Evolutionary conservation across 2,113 vertebrate genomes (phyloP).

Genomic region (Artemisiospiza belli): DNA sequence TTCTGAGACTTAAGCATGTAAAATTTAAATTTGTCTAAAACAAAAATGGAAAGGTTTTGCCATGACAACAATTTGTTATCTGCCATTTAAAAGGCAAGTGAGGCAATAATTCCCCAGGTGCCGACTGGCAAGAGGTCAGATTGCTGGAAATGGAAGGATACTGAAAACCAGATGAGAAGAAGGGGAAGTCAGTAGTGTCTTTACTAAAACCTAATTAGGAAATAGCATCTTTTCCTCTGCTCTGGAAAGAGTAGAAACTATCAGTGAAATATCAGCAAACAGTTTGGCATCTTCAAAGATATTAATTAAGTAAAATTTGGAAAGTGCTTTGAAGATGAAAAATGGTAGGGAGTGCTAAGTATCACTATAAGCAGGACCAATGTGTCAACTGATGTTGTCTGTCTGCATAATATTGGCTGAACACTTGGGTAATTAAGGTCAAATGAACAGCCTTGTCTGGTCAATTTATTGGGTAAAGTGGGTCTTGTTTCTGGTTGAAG

Average conservation of each 20-base stretch:
- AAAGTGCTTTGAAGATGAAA: conserved; percentile 74
- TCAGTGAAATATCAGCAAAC: conserved; percentile 71
- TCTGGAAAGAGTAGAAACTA: conserved; percentile 54
- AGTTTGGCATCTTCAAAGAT: conserved; percentile 66
- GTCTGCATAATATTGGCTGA: conserved; percentile 58
- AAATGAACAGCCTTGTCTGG: conserved; percentile 41
- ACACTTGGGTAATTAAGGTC: conserved; percentile 66
- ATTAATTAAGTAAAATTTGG: conserved; percentile 72
- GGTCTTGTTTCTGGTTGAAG: conserved; percentile 5
- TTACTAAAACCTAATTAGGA: conserved; percentile 59
- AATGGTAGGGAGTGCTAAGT: conserved; percentile 61
- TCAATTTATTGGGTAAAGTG: conserved; percentile 30
- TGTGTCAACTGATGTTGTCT: conserved; percentile 64
- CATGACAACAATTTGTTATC: conserved; percentile 70
- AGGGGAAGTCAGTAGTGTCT: conserved; percentile 36
- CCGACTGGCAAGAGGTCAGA: conserved; percentile 8
- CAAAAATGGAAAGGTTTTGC: conserved; percentile 13
- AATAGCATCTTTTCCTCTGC: conserved; percentile 47
- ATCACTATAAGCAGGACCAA: conserved; percentile 52
- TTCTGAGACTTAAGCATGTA: neutral
- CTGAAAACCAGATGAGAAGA: conserved; percentile 47
- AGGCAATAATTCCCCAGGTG: conserved; percentile 63
- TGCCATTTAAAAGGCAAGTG: conserved; percentile 66
- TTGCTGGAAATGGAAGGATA: conserved; percentile 44
- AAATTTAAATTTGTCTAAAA: conserved; percentile 39